phyloP scores from a whole-genome alignment of 2,888 invertebrate genomes.

The Drosophila phalerata region DNA sequence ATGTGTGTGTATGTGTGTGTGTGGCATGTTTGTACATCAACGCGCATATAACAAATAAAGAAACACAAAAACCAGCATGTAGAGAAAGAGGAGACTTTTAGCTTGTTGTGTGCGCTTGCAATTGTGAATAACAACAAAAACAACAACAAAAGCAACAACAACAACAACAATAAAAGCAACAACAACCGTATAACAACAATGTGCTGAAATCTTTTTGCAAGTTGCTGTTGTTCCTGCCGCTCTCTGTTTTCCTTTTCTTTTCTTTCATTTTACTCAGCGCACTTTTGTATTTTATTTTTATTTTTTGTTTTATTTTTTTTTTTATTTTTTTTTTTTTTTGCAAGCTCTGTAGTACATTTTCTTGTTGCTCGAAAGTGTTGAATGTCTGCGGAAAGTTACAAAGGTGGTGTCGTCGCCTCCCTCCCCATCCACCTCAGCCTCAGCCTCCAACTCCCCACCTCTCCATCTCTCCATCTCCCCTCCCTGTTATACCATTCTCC shows the following conservation, averaged over 20 bases:
- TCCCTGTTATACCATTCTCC: constrained; percentile 20
- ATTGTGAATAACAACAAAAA: constrained; percentile 64
- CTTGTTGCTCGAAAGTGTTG: constrained; percentile 69
- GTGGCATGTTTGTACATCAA: constrained; percentile 69
- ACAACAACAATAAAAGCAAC: constrained; percentile 36
- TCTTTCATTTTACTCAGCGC: constrained; percentile 47
- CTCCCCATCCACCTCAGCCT: neutral
- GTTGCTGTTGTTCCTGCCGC: constrained; percentile 43
- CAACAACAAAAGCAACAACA: constrained; percentile 45
- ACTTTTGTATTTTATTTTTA: constrained; percentile 41
- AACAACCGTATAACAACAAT: constrained; percentile 62
- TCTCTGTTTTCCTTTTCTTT: constrained; percentile 36
- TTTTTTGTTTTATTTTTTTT: constrained; percentile 26
- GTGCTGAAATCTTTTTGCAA: constrained; percentile 68
- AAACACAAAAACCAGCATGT: constrained; percentile 46
- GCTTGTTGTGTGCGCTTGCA: constrained; percentile 66
- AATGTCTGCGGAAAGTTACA: constrained; percentile 75
- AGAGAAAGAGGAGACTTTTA: constrained; percentile 55
- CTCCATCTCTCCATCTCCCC: neutral
- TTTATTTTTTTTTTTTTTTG: constrained; percentile 35
- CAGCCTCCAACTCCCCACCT: neutral
- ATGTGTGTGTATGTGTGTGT: constrained; percentile 40
- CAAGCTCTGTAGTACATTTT: constrained; percentile 51
- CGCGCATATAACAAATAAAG: constrained; percentile 68
- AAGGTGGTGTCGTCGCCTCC: constrained; percentile 61